Base-by-base conservation (phyloP, 1,140 invertebrate genomes). In the Stegodyphus mimosarum region DNA sequence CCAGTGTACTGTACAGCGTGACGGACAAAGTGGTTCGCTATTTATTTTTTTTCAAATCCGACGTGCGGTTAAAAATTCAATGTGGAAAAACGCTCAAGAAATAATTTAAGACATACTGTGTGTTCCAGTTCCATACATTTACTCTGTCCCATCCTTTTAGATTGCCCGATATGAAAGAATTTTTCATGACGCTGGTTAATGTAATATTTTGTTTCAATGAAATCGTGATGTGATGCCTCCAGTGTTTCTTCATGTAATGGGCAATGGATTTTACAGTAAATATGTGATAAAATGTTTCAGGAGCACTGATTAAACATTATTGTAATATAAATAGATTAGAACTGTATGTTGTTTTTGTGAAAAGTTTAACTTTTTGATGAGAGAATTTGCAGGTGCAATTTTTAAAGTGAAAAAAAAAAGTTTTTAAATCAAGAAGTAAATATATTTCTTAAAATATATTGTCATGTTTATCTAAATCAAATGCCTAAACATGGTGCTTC, bases 281-380 rank as follows among this genome's bases (percentile, higher is more conserved):
- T 9, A 67, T 67, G 7, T 17, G 15, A 15, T 9, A 67, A 15
- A 67, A 67, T 60, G 55, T 33, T 33, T 33, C 55, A 60, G 55
- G 2, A 10, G 15, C 55, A 1, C 55, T 60, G 17, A 67, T 6
- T 11, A 17, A 66, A n/a, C 6, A 55, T 66, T 66, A n/a, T 67
- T 67, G 64, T 67, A 7, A 17, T 67, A 67, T 60, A 17, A 7
- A 6, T 67, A 67, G 64, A 18, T 15, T 67, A 67, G 64, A 60
- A 67, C 64, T 67, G 3, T n/a, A 67, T 67, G 64, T 67, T 67
- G 64, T 67, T 13, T 67, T 18, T 67, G 64, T 67, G 64, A 9
- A 67, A 67, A 67, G 64, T 67, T 67, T 67, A 67, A 67, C 64
- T 67, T 67, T 67, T 67, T 9, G n/a, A 10, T 9, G 15, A 60